Evolutionary conservation across 2,888 invertebrate genomes (phyloP), one percentile per base, ranked within the genome.

Genomic region (Nomada lathburiana): DNA sequence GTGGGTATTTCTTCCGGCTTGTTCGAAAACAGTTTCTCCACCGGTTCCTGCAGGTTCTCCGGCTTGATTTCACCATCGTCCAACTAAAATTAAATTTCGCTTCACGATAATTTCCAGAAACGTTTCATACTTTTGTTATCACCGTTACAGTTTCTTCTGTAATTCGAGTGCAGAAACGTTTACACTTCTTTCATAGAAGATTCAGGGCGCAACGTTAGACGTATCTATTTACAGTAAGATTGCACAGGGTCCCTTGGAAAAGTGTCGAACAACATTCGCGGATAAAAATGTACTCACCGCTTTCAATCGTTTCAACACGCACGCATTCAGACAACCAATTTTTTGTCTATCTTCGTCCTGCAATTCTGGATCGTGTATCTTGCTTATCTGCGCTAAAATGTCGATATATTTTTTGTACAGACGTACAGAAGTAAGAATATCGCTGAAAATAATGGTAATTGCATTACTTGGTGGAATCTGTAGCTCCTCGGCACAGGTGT

Each of bases 301-400:
- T 0, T 11, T 29, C 1, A 44, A 9, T 1, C 20, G 20, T 16
- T 67, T 65, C 72, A 82, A n/a, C 2, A 82, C 0, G 23, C 82
- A 83, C 0, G 64, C 57, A 0, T 69, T 26, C 50, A 73, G 0
- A 42, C 82, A 83, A 13, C 55, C 57, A 2, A 18, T 0, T 50
- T 26, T 70, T 0, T 2, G 20, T 7, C 0, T 50, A 0, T 69
- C 42, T 0, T 82, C 82, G 0, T 10, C 36, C 1, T 47, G 20
- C 7, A 47, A 23, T 0, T 36, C 7, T 0, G 2, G 0, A 0
- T n/a, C 9, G 0, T 1, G 0, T 1, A 71, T 2, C 2, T 36
- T 78, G 0, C 0, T 0, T 10, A 29, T 0, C 0, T 78, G n/a
- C 44, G n/a, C 78, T 80, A 16, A 50, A 71, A 67, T 2, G 13